Evolutionary conservation across 2,797 vertebrate species (phyloP), one percentile per base, ranked within the genome.

Genomic region (Fundulus diaphanus): DNA sequence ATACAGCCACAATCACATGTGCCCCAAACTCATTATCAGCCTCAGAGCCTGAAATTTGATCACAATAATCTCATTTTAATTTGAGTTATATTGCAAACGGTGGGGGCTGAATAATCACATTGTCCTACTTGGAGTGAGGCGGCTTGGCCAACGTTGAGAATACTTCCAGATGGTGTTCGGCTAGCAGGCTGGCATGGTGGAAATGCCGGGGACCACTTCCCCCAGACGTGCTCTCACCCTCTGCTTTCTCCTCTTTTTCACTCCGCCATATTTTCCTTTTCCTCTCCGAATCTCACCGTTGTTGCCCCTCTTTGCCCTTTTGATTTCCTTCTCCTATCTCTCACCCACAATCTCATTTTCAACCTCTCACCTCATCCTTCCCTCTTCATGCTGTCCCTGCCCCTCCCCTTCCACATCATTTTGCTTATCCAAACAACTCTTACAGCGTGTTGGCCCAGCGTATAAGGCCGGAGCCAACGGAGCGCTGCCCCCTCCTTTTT

Each of bases 141-240:
- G 95, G 90, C 92, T 90, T 91, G 93, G 92, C 86, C 90, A 78
- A 89, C 90, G 92, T 91, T 90, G 92, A 91, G 93, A 95, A 96
- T 93, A 95, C 96, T 95, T 97, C 96, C 96, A 97, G 96, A 97
- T 97, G 97, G 95, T 94, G 90, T 90, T 91, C 92, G 95, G 95
- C 94, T 90, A 90, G 92, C 94, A 93, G 92, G 94, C 87, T 93
- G 93, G 94, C 93, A 93, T 88, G 81, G 94, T 94, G 86, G 92
- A 93, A 94, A 87, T 93, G 91, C 91, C 88, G 88, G 84, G 90
- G 80, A 90, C 82, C 85, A 76, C 86, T 87, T 85, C 79, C 86
- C 84, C 82, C 77, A 82, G 77, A 85, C 80, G 68, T 86, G 79
- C 74, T 85, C 84, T 86, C 77, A 81, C 78, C 75, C 81, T 82